These are phyloP conservation scores for Podocnemis expansa DNA, from an alignment of 2,113 vertebrate species.

Conservation along the genomic window DNA sequence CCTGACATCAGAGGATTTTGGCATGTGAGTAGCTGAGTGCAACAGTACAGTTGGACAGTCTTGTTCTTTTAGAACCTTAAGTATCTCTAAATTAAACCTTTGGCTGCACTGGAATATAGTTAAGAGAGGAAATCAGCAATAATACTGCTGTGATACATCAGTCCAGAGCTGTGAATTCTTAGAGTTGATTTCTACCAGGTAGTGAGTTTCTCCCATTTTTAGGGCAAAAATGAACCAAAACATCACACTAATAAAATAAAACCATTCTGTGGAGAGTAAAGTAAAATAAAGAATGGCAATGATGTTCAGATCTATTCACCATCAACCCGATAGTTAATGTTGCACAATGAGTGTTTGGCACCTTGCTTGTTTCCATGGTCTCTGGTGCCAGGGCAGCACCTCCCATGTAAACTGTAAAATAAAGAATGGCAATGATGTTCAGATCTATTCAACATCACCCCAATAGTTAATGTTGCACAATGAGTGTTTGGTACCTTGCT, in stretches of 20 bases:
- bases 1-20: background rate
- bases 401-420: background rate
- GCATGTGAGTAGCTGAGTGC: background rate
- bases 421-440: too few species aligned
- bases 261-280: background rate
- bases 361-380: background rate
- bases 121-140: background rate
- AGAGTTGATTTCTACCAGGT: background rate
- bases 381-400: background rate
- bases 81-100: background rate
- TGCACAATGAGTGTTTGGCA: background rate
- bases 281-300: background rate
- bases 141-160: constrained; percentile 20
- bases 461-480: background rate
- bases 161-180: constrained; percentile 21
- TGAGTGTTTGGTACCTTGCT: background rate
- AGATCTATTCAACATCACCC: too few species aligned
- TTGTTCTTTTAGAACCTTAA: background rate
- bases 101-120: background rate
- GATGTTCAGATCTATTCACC: background rate
- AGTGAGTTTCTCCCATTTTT: constrained; percentile 4
- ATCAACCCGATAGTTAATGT: background rate
- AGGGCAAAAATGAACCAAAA: background rate
- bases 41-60: constrained; percentile 11
- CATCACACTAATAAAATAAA: background rate